Evolutionary conservation across 2,113 vertebrate genomes (phyloP).

Genomic region (Thomomys bottae): DNA sequence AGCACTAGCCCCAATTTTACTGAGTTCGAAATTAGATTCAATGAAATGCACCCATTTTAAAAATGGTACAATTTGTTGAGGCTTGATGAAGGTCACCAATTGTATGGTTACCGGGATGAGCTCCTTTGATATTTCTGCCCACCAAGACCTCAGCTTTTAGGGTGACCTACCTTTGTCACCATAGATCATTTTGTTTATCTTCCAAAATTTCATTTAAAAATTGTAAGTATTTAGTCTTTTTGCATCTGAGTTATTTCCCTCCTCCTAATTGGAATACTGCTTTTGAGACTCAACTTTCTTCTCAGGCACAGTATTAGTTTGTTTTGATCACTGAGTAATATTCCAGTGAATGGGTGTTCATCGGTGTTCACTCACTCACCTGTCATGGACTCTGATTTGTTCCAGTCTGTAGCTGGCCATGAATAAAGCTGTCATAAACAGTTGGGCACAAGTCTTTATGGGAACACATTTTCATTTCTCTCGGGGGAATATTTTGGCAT

Average conservation of each 20-base stretch:
- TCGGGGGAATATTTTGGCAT: not conserved
- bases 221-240: not conserved
- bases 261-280: not conserved
- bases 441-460: not conserved
- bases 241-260: not conserved
- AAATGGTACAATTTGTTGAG: not conserved
- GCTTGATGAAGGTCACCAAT: not conserved
- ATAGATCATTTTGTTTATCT: not conserved
- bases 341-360: not conserved
- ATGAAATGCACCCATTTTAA: not conserved
- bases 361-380: not conserved
- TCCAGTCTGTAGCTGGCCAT: not conserved
- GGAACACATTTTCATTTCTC: not conserved
- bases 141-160: not conserved
- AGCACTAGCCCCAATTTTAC: not conserved
- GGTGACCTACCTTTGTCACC: not conserved
- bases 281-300: not conserved
- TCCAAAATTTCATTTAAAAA: not conserved
- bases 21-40: not conserved
- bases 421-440: not conserved
- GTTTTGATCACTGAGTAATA: not conserved
- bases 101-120: too few relatives aligned
- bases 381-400: not conserved
- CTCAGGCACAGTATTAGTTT: not conserved
- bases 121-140: too few relatives aligned